Conservation (phyloP, 2,113 vertebrate genomes). For the Notothenia coriiceps region DNA sequence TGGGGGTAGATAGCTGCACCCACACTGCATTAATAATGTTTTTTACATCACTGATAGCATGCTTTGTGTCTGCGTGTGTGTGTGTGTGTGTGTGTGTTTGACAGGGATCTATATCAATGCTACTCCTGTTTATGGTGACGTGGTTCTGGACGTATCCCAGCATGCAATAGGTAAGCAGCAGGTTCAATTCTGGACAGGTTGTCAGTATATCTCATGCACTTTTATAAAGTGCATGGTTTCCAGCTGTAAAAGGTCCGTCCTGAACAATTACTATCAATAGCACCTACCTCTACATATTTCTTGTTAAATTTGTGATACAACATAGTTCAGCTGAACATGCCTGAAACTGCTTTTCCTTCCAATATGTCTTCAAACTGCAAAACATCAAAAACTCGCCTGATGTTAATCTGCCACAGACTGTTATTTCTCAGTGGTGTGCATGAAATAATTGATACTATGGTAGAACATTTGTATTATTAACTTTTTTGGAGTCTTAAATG, state of each 20-base stretch:
- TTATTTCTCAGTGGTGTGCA: too few species aligned
- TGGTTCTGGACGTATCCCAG: slow-evolving; percentile 5
- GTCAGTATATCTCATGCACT: too few species aligned
- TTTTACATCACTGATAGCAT: slow-evolving; percentile 29
- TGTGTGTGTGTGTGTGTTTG: slow-evolving; percentile 14
- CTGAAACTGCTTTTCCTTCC: too few species aligned
- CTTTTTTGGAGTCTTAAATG: too few species aligned
- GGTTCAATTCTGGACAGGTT: background rate
- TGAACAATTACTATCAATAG: background rate
- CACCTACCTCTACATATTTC: too few species aligned
- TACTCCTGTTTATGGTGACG: background rate
- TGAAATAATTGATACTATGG: too few species aligned
- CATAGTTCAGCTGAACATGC: too few species aligned
- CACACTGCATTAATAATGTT: slow-evolving; percentile 38
- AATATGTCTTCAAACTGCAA: too few species aligned
- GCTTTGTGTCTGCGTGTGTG: background rate
- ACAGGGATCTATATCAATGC: slow-evolving; percentile 4
- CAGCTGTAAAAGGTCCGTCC: background rate
- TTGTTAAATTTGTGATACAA: too few species aligned
- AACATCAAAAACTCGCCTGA: too few species aligned
- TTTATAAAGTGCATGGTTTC: background rate
- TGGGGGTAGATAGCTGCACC: slow-evolving; percentile 26
- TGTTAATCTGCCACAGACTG: too few species aligned
- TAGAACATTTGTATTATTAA: too few species aligned
- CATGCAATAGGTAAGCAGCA: background rate